These are phyloP conservation scores for Xylocopa sonorina DNA, from an alignment of 1,140 invertebrate genomes.

Conservation along the genomic window DNA sequence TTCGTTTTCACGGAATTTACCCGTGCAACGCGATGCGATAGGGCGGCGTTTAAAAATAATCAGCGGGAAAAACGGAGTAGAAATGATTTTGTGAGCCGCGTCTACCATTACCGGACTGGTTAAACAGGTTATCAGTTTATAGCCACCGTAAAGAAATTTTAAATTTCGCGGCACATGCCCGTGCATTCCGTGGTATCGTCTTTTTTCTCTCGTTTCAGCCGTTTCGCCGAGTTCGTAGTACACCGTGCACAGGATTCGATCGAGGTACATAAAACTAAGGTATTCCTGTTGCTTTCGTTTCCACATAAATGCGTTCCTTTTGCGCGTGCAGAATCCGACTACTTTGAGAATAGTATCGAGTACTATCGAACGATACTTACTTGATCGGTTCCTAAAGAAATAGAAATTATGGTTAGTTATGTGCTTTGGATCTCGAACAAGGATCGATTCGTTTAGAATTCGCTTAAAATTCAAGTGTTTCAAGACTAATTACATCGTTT, in stretches of 20 bases:
- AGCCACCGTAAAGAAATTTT: conserved; percentile 78
- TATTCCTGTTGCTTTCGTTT: not conserved
- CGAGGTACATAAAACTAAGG: not conserved
- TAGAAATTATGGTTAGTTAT: not conserved
- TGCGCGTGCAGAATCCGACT: not conserved
- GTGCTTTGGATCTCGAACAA: not conserved
- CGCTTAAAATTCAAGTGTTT: not conserved
- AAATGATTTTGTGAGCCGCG: conserved; percentile 72
- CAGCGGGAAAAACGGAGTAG: conserved; percentile 68
- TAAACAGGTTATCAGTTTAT: conserved; percentile 80
- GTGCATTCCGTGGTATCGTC: conserved; percentile 62
- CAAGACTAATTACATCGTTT: not conserved
- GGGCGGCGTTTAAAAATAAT: not conserved
- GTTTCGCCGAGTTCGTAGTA: conserved; percentile 32
- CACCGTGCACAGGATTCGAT: not conserved
- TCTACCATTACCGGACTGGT: conserved; percentile 71
- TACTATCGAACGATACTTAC: conserved; percentile 8
- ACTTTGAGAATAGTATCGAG: not conserved
- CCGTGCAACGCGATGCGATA: not conserved
- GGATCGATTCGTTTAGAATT: not conserved
- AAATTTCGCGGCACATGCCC: conserved; percentile 78
- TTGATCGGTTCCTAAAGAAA: not conserved
- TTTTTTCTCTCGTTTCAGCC: conserved; percentile 47
- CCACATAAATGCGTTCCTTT: not conserved
- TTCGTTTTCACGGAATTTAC: not conserved